These are phyloP conservation scores for Drosophila punjabiensis DNA, from an alignment of 1,140 invertebrate genomes.

Conservation along the genomic window DNA sequence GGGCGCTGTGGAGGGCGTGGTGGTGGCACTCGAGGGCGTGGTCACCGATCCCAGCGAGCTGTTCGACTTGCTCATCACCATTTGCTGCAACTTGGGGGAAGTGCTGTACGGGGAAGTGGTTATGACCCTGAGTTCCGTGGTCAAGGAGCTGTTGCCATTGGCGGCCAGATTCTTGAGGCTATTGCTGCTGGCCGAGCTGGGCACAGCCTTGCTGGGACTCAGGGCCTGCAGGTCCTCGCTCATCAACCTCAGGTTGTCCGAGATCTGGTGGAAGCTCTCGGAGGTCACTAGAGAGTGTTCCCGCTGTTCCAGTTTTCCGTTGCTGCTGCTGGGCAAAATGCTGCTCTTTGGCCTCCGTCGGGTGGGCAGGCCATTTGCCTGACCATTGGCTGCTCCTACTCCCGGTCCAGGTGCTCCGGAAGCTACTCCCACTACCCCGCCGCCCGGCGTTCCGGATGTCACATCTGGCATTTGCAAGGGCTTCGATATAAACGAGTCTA, in stretches of 20 bases:
- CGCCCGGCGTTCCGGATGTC: constrained; percentile 71
- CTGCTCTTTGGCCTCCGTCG: constrained; percentile 73
- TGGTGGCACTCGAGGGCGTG: constrained; percentile 69
- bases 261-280: constrained; percentile 84
- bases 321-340: constrained; percentile 48
- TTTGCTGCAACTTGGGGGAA: constrained; percentile 61
- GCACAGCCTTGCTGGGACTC: constrained; percentile 76
- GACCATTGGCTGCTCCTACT: constrained; percentile 4
- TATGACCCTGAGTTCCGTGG: constrained; percentile 69
- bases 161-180: constrained; percentile 67
- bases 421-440: constrained; percentile 1
- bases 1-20: constrained; percentile 78
- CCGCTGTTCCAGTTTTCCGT: constrained; percentile 55
- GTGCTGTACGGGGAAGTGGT: constrained; percentile 67
- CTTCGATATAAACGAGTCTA: constrained; percentile 82
- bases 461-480: constrained; percentile 83
- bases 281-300: constrained; percentile 80
- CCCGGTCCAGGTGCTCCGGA: background rate
- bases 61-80: constrained; percentile 73
- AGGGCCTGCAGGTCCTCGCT: constrained; percentile 83
- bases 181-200: constrained; percentile 64
- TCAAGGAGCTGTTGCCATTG: constrained; percentile 49
- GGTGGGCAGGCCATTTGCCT: constrained; percentile 52
- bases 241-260: constrained; percentile 83
- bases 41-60: constrained; percentile 66